phyloP scores from a whole-genome alignment of 2,113 vertebrate species.

The Chascanopsetta lugubris region DNA sequence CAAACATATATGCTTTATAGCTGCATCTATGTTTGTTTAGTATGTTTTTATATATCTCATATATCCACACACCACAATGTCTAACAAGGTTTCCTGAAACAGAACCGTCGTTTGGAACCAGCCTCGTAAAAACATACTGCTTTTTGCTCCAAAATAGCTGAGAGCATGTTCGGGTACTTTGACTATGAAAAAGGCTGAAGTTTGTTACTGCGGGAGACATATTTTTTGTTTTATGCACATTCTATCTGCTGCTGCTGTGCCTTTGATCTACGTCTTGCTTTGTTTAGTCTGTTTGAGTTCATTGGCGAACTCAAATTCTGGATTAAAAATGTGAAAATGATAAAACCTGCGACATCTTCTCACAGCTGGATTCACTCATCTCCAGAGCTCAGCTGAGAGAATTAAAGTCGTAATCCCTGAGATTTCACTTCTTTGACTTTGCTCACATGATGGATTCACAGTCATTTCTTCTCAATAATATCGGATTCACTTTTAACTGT shows the following conservation, averaged over 20 bases:
- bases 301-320: too few species aligned
- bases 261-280: too few species aligned
- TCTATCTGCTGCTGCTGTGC: too few species aligned
- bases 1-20: conserved; percentile 15
- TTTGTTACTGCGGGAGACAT: neutral
- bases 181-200: neutral
- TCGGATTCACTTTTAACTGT: too few species aligned
- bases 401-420: too few species aligned
- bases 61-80: conserved; percentile 2
- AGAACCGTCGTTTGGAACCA: conserved; percentile 29
- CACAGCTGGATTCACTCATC: conserved; percentile 35
- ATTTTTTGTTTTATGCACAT: neutral
- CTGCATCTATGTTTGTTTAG: neutral
- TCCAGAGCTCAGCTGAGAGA: conserved; percentile 12
- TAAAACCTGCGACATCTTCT: too few species aligned
- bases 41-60: conserved; percentile 5
- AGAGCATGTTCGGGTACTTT: conserved; percentile 2
- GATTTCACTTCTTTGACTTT: too few species aligned
- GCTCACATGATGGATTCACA: neutral
- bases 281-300: conserved; percentile 9
- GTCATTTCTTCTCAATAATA: too few species aligned
- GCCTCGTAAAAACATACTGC: conserved; percentile 35
- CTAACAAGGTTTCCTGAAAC: conserved; percentile 9
- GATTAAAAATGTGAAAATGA: too few species aligned
- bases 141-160: conserved; percentile 16